phyloP scores from a whole-genome alignment of 2,797 vertebrate genomes.

The Scarus forsteni region DNA sequence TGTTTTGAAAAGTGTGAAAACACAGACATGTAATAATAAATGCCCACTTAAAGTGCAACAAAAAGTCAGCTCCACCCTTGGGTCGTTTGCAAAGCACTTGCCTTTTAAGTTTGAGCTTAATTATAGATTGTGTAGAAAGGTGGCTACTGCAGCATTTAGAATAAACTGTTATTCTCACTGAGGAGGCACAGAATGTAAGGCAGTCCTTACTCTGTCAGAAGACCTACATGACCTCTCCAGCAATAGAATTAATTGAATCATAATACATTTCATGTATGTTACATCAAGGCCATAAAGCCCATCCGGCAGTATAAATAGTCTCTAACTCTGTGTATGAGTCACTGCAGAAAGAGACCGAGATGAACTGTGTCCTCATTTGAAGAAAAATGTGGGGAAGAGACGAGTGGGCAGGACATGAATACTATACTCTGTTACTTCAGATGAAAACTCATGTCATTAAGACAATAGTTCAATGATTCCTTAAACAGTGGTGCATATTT shows the following conservation, averaged over 20 bases:
- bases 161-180: conserved; percentile 30
- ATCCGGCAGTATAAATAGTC: not conserved
- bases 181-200: not conserved
- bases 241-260: conserved; percentile 2
- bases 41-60: conserved; percentile 65
- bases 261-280: not conserved
- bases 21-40: conserved; percentile 69
- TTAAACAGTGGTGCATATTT: not conserved
- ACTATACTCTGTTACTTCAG: not conserved
- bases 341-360: not conserved
- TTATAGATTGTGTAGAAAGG: conserved; percentile 71
- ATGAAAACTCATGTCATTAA: not conserved
- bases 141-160: conserved; percentile 49
- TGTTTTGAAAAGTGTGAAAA: conserved; percentile 68
- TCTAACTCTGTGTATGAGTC: not conserved
- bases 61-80: conserved; percentile 67
- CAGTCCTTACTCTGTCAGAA: not conserved
- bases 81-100: conserved; percentile 70
- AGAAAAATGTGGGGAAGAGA: not conserved
- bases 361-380: not conserved
- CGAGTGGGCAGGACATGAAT: not conserved
- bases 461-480: no score
- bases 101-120: conserved; percentile 75
- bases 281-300: conserved; percentile 4
- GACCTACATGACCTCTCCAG: not conserved